Evolutionary conservation across 2,113 vertebrate species (phyloP).

Genomic region (Pterophyllum scalare): DNA sequence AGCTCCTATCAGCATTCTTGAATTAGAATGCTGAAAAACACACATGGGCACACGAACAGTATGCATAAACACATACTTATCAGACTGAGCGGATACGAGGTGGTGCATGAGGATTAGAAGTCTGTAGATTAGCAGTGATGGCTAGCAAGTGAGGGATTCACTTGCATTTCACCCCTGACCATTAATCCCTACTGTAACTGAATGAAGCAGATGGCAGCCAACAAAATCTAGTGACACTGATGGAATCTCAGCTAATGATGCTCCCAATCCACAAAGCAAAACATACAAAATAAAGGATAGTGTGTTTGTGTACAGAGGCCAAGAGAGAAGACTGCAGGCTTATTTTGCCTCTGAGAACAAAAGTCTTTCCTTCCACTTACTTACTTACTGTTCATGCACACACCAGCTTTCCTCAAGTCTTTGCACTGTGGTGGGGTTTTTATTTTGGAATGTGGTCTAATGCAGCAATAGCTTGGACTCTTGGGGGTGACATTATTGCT

Average conservation of each 20-base stretch:
- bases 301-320: too few species aligned
- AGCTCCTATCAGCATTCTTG: neutral
- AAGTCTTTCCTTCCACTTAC: neutral
- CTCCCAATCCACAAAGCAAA: conserved; percentile 47
- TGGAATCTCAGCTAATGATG: conserved; percentile 75
- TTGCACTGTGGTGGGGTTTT: neutral
- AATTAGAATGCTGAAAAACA: neutral
- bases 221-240: conserved; percentile 66
- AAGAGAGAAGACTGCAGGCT: neutral
- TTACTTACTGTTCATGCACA: neutral
- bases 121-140: conserved; percentile 63
- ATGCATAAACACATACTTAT: conserved; percentile 23
- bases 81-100: conserved; percentile 21
- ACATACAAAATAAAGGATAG: conserved; percentile 44
- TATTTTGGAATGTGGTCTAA: neutral
- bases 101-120: conserved; percentile 47
- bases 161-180: conserved; percentile 61
- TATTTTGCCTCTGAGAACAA: neutral
- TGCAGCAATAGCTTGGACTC: neutral
- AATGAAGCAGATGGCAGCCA: conserved; percentile 76
- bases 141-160: conserved; percentile 53
- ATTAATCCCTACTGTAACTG: conserved; percentile 73
- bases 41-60: neutral
- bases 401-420: neutral
- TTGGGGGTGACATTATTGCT: neutral